Conservation (phyloP, 2,113 vertebrate species). For the Ammodytes dubius region DNA sequence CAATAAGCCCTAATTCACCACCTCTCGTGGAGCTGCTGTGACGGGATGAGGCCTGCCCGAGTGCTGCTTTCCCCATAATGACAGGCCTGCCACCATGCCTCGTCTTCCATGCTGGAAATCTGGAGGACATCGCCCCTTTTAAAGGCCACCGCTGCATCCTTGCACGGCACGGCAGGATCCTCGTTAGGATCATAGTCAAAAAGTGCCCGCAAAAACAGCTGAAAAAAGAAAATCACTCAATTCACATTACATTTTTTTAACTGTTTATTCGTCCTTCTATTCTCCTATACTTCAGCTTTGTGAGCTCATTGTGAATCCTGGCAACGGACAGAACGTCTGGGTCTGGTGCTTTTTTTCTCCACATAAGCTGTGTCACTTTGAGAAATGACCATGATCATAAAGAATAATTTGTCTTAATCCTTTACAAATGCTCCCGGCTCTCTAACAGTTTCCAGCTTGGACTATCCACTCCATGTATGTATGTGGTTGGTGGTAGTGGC, state of each 20-base stretch:
- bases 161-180: constrained; percentile 94
- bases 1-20: constrained; percentile 47
- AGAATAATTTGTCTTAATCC: constrained; percentile 68
- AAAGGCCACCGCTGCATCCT: constrained; percentile 92
- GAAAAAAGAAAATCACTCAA: constrained; percentile 59
- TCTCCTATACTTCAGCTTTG: constrained; percentile 7
- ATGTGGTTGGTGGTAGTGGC: constrained; percentile 10
- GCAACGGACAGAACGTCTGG: constrained; percentile 18
- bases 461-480: constrained; percentile 1
- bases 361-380: constrained; percentile 53
- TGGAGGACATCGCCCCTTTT: constrained; percentile 93
- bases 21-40: constrained; percentile 95
- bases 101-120: constrained; percentile 93
- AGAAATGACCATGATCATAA: constrained; percentile 61
- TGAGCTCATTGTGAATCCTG: constrained; percentile 20
- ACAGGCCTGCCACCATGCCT: constrained; percentile 96
- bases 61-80: constrained; percentile 83
- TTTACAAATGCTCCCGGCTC: constrained; percentile 51
- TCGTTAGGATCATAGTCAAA: constrained; percentile 93
- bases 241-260: not conserved
- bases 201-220: constrained; percentile 93
- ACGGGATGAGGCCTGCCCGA: constrained; percentile 92
- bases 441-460: constrained; percentile 56
- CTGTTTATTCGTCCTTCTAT: not conserved
- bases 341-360: constrained; percentile 19